Evolutionary conservation across 2,888 invertebrate species (phyloP), one percentile per base, ranked within the genome.

Genomic region (Agriopis marginaria): DNA sequence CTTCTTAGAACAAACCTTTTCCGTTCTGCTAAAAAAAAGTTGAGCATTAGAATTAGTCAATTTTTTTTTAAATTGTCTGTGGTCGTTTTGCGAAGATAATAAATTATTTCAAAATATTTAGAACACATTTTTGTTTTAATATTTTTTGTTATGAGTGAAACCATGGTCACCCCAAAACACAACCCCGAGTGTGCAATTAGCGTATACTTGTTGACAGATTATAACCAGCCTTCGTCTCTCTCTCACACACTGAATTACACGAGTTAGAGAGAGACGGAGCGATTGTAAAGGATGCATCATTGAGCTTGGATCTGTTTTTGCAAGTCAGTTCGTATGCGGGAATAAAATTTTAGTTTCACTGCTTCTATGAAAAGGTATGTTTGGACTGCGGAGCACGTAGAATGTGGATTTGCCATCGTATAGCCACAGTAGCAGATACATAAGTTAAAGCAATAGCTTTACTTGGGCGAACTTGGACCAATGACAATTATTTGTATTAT

Each of bases 171-270:
- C 71, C 72, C 63, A 82, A 64, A 12, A 68, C 76, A 74, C 79
- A 77, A 82, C 75, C 63, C 78, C 80, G 83, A 86, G 88, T 82
- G 82, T 85, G 86, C 89, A 89, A 89, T 89, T 89, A 89, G 86
- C 82, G 86, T 81, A 77, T 82, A 84, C 87, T 88, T 88, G 88
- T 89, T 88, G 85, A 86, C 87, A 86, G 86, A 89, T 86, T 86
- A 85, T 83, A 78, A 79, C 76, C 60, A 68, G 73, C 59, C 47
- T 70, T 23, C 56, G 14, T 86, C 84, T 78, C 79, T 68, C 66
- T 84, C 77, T 17, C 72, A 65, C 81, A 4, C 50, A 45, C n/a
- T 0, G n/a, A 23, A 32, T 6, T 7, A 5, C 3, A n/a, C 44
- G 55, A 3, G 78, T 59, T 63, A 71, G 80, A 85, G 45, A 66